Conservation (phyloP, 2,888 invertebrate species). For the Electrophaes corylata region DNA sequence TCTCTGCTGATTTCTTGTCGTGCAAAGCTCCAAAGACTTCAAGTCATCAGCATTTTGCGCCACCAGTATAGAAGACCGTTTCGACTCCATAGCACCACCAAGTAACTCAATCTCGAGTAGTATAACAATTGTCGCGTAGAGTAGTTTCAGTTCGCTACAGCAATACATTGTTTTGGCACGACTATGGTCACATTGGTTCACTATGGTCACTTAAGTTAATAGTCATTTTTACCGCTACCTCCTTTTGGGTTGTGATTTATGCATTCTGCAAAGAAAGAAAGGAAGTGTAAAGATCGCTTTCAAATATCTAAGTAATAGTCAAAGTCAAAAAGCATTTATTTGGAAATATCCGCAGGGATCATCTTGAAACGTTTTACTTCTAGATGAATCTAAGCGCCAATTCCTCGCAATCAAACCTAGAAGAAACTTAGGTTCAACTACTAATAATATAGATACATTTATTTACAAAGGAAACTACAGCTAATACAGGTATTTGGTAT, state of each 20-base stretch:
- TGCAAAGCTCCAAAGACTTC: conserved; percentile 73
- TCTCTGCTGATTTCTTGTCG: conserved; percentile 73
- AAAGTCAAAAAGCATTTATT: not conserved
- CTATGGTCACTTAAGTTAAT: conserved; percentile 73
- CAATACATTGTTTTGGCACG: conserved; percentile 83
- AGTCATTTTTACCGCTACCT: conserved; percentile 77
- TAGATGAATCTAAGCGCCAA: too few species aligned
- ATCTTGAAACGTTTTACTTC: too few species aligned
- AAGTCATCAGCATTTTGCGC: conserved; percentile 73
- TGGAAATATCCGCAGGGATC: too few species aligned
- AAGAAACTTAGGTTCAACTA: too few species aligned
- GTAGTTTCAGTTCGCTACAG: conserved; percentile 78
- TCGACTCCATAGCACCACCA: conserved; percentile 75
- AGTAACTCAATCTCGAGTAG: conserved; percentile 74
- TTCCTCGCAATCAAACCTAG: too few species aligned
- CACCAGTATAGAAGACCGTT: conserved; percentile 72
- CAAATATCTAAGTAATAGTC: too few species aligned
- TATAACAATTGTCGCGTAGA: conserved; percentile 75
- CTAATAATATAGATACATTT: too few species aligned
- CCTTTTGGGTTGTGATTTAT: conserved; percentile 26
- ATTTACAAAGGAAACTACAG: too few species aligned
- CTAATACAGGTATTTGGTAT: too few species aligned
- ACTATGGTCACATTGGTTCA: conserved; percentile 69
- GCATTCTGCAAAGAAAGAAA: conserved; percentile 66
- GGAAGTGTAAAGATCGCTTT: not conserved